Conservation (phyloP, 2,888 invertebrate genomes). For the Ormyrus rosae region DNA sequence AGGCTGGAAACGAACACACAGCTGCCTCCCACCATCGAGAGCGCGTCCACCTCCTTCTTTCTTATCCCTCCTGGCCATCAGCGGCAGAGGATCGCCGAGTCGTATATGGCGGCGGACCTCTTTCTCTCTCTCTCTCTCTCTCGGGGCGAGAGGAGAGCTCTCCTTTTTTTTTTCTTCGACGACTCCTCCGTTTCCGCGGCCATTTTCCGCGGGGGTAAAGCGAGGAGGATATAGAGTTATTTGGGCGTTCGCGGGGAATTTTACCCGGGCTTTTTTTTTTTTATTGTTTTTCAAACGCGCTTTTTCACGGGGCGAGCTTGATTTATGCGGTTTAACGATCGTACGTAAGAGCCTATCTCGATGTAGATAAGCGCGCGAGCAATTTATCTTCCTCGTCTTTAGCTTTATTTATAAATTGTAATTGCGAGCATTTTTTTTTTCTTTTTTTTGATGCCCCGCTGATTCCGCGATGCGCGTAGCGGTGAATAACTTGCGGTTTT, state of each 20-base stretch:
- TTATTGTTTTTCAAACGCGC: not conserved
- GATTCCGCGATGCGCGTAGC: not conserved
- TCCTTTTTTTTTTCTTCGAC: slow-evolving; percentile 1
- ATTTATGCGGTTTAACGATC: slow-evolving; percentile 40
- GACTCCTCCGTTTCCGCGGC: not conserved
- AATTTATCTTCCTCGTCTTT: slow-evolving; percentile 46
- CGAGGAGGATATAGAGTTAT: slow-evolving; percentile 22
- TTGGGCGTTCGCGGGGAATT: slow-evolving; percentile 10
- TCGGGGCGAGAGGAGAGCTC: not conserved
- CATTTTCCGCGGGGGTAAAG: slow-evolving; percentile 10
- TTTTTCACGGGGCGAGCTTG: slow-evolving; percentile 23
- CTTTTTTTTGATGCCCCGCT: slow-evolving; percentile 3
- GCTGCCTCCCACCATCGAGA: slow-evolving; percentile 67
- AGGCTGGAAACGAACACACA: slow-evolving; percentile 60
- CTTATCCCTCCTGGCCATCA: slow-evolving; percentile 12
- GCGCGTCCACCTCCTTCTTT: slow-evolving; percentile 2
- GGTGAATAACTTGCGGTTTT: slow-evolving; percentile 3
- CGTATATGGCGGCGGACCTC: too few relatives aligned
- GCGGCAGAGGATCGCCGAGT: too few relatives aligned
- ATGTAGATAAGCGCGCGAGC: slow-evolving; percentile 10
- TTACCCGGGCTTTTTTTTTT: not conserved
- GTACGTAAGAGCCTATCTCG: slow-evolving; percentile 7
- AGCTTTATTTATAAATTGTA: slow-evolving; percentile 36
- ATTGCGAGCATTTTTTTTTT: not conserved
- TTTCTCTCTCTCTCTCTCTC: too few relatives aligned